Evolutionary conservation across 2,797 vertebrate genomes (phyloP).

Genomic region (Tapera naevia): DNA sequence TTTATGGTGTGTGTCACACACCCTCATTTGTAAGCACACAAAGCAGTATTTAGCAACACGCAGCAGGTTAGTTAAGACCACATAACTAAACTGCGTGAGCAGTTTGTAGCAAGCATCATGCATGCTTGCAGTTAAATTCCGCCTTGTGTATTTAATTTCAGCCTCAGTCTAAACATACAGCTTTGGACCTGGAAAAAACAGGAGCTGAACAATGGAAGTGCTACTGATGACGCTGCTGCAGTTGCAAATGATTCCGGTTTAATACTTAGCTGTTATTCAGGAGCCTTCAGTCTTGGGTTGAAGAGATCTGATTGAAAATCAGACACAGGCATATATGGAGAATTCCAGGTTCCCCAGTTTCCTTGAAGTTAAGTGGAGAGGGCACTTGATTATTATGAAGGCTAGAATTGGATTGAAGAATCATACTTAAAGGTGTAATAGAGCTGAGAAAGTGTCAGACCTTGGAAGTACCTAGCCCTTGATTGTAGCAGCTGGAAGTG

Average conservation of each 20-base stretch:
- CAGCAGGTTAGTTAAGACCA: background rate
- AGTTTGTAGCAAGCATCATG: background rate
- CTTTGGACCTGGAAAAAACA: background rate
- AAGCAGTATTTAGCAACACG: background rate
- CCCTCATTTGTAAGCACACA: background rate
- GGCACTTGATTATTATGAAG: constrained; percentile 84
- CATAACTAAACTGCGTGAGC: background rate
- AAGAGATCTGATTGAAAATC: constrained; percentile 82
- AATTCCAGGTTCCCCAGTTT: constrained; percentile 72
- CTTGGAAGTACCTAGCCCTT: constrained; percentile 81
- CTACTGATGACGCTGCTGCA: constrained; percentile 9
- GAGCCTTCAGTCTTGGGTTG: constrained; percentile 66
- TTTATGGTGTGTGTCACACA: background rate
- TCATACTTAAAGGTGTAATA: constrained; percentile 78
- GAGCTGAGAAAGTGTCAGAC: constrained; percentile 79
- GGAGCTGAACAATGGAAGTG: background rate
- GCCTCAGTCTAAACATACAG: background rate
- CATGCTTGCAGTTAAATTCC: background rate
- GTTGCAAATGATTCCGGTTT: constrained; percentile 45
- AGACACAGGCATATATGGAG: constrained; percentile 65
- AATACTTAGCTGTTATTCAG: constrained; percentile 70
- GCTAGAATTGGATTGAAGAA: constrained; percentile 80
- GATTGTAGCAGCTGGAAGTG: constrained; percentile 84
- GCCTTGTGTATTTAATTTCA: background rate
- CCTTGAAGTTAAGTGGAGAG: constrained; percentile 80